Evolutionary conservation across 1,140 invertebrate genomes (phyloP).

Genomic region (Xylocopa sonorina): DNA sequence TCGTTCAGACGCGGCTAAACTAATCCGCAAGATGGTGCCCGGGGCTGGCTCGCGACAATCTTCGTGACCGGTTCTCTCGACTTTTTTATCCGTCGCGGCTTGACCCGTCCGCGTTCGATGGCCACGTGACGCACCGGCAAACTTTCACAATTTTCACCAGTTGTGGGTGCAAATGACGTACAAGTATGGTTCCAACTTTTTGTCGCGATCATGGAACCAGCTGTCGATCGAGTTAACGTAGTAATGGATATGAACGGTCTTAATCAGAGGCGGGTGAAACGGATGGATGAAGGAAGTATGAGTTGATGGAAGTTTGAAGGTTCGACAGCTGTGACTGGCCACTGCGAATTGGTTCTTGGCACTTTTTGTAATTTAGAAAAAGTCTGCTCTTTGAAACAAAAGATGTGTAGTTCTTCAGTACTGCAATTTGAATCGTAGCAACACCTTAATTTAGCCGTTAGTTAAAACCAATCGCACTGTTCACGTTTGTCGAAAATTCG

Average conservation of each 20-base stretch:
- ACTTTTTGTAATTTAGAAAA: background rate
- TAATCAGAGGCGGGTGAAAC: slow-evolving; percentile 44
- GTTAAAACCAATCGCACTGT: too few species aligned
- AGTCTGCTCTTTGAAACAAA: too few species aligned
- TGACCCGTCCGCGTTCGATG: slow-evolving; percentile 31
- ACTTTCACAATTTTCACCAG: slow-evolving; percentile 52
- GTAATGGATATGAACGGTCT: slow-evolving; percentile 38
- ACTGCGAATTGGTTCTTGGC: background rate
- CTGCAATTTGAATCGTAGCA: too few species aligned
- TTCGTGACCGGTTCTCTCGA: slow-evolving; percentile 19
- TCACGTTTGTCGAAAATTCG: too few species aligned
- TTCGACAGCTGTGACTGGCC: background rate
- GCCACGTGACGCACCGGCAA: slow-evolving; percentile 57
- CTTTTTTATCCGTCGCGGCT: slow-evolving; percentile 4
- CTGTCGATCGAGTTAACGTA: slow-evolving; percentile 50
- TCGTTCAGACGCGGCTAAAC: background rate
- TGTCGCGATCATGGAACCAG: slow-evolving; percentile 9
- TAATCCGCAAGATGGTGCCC: slow-evolving; percentile 48
- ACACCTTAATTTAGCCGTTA: too few species aligned
- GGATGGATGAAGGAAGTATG: slow-evolving; percentile 33
- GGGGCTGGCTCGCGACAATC: background rate
- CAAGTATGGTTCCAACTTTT: slow-evolving; percentile 53
- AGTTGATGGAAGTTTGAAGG: background rate
- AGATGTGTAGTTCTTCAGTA: too few species aligned
- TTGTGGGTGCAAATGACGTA: background rate